These are phyloP conservation scores for Alethe castanea DNA, from an alignment of 2,113 vertebrate species.

Conservation along the genomic window DNA sequence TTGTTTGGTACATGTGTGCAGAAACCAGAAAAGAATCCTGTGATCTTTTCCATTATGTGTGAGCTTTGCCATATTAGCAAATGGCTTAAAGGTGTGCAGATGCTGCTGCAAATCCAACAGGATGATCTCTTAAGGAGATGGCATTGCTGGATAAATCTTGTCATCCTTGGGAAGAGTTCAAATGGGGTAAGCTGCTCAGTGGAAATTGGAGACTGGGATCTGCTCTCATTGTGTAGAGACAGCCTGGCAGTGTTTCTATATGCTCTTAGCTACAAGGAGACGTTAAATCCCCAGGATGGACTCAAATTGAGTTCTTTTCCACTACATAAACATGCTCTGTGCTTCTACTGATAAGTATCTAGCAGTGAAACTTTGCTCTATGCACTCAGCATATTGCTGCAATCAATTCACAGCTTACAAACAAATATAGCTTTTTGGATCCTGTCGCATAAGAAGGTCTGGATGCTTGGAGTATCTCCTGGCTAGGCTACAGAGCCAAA, in stretches of 20 bases:
- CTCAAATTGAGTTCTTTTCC: not conserved
- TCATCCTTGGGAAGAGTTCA: not conserved
- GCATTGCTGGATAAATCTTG: not conserved
- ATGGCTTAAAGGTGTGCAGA: not conserved
- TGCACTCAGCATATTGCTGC: not conserved
- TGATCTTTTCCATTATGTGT: not conserved
- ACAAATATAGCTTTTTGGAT: constrained; percentile 47
- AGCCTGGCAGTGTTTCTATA: not conserved
- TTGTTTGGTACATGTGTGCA: not conserved
- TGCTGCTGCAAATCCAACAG: not conserved
- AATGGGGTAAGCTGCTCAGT: not conserved
- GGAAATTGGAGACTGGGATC: not conserved
- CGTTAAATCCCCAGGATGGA: not conserved
- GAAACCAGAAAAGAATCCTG: not conserved
- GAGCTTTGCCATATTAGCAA: not conserved
- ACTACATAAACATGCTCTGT: not conserved
- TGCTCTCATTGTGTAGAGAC: not conserved
- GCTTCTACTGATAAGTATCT: not conserved
- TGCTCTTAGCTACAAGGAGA: not conserved
- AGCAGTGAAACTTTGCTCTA: not conserved
- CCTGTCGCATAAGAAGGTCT: constrained; percentile 12
- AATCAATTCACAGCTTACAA: constrained; percentile 14
- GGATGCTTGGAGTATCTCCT: constrained; percentile 43
- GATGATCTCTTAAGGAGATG: not conserved
- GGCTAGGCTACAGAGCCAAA: constrained; percentile 1